Conservation (phyloP, 2,113 vertebrate genomes). For the Prunella fulvescens region DNA sequence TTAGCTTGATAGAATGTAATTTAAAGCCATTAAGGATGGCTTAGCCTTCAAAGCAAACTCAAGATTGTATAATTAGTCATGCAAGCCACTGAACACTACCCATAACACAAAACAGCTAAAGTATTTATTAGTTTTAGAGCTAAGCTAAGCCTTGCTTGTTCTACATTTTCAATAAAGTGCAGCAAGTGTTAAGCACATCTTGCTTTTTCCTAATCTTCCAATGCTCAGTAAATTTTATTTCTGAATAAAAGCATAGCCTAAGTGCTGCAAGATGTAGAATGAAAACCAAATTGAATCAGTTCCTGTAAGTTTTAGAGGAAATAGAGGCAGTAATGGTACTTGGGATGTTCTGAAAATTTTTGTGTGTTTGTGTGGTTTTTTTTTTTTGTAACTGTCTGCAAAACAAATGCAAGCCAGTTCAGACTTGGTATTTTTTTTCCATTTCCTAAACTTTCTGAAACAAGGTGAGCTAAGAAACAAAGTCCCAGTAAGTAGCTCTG, state of each 20-base stretch:
- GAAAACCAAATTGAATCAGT: background rate
- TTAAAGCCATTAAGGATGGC: conserved; percentile 71
- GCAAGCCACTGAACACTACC: conserved; percentile 56
- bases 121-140: conserved; percentile 68
- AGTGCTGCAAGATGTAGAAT: background rate
- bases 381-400: background rate
- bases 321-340: background rate
- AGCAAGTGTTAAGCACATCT: conserved; percentile 52
- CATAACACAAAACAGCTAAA: conserved; percentile 53
- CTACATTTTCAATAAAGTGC: conserved; percentile 63
- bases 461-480: background rate
- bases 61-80: conserved; percentile 72
- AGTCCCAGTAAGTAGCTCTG: background rate
- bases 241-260: conserved; percentile 14
- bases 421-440: background rate
- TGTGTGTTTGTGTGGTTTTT: no score
- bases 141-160: conserved; percentile 52
- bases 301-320: background rate
- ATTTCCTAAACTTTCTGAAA: background rate
- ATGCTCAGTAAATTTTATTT: conserved; percentile 61
- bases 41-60: conserved; percentile 72
- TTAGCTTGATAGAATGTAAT: conserved; percentile 68
- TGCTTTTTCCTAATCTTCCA: conserved; percentile 48
- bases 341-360: background rate
- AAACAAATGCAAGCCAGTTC: background rate